Conservation (phyloP, 2,888 invertebrate genomes). For the Epiblema foenella region DNA sequence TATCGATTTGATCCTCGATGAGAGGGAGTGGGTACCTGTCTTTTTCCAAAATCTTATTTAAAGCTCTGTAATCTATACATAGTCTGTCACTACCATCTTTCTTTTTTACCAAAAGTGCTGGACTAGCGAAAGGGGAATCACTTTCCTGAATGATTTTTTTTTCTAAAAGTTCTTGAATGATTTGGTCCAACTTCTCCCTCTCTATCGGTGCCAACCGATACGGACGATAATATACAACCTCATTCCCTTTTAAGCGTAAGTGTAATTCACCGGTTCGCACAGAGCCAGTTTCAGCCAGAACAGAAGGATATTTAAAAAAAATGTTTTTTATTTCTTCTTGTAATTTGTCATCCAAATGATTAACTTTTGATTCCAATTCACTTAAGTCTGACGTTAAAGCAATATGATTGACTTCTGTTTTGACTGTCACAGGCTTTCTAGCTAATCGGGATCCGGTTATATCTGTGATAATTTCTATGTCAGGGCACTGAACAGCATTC, state of each 20-base stretch:
- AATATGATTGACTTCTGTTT: not conserved
- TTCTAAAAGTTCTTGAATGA: not conserved
- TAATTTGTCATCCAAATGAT: conserved; percentile 32
- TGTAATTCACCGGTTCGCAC: conserved; percentile 45
- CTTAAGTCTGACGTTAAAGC: not conserved
- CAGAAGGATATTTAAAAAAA: conserved; percentile 42
- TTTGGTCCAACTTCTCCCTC: conserved; percentile 11
- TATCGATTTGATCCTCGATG: not conserved
- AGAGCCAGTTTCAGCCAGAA: conserved; percentile 35
- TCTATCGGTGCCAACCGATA: conserved; percentile 3
- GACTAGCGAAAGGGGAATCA: not conserved
- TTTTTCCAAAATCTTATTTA: conserved; percentile 1
- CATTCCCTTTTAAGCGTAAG: conserved; percentile 33
- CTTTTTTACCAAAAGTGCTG: not conserved
- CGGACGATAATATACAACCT: not conserved
- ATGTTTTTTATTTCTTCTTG: conserved; percentile 37
- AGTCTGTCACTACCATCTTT: conserved; percentile 13
- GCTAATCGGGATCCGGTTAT: conserved; percentile 27
- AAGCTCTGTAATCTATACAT: not conserved
- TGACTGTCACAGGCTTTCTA: not conserved
- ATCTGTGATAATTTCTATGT: conserved; percentile 45
- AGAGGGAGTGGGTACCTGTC: conserved; percentile 11
- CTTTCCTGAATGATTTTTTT: not conserved
- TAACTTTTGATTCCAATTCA: not conserved
- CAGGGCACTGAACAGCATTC: conserved; percentile 40